Evolutionary conservation across 2,113 vertebrate genomes (phyloP), one percentile per base, ranked within the genome.

Genomic region (Ochotona princeps): DNA sequence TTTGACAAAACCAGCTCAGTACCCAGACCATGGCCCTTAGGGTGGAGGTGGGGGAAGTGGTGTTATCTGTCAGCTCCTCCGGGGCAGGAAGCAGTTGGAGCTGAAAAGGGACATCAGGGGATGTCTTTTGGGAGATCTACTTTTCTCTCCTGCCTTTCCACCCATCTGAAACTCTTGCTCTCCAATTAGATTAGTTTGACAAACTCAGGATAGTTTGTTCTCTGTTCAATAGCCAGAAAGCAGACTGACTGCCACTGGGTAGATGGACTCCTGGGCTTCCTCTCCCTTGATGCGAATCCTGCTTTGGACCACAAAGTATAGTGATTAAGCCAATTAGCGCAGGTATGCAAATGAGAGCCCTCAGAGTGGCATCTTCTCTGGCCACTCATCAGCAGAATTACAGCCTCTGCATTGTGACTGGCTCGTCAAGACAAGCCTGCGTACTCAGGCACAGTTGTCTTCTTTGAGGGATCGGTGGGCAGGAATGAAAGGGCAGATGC

Each of bases 321-420:
- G 67, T 20, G 72, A 75, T 63, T 54, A 70, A 93, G 84, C 75
- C 92, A 88, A 51, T 94, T 35, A 13, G 61, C 60, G 66, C 61
- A 69, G 38, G 23, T 25, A 94, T 75, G 76, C 83, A 92, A 93
- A 96, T 82, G n/a, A 94, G 57, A 81, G 67, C 86, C 47, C 78
- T 87, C 26, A 18, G 49, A 82, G 65, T 78, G 60, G 66, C 12
- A 28, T 80, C 87, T 84, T 35, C n/a, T 47, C 35, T 90, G 44
- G 47, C 51, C 69, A 79, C 63, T 90, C 65, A 65, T 38, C 13
- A 47, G 51, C 51, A 23, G 49, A 93, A 44, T 65, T 85, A 83
- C 32, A 60, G 65, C 57, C 63, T 92, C 4, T 0, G n/a, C 84
- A 90, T 75, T 89, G 81, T 91, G 63, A 85, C n/a, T 92, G 96